These are phyloP conservation scores for Conops quadrifasciatus DNA, from an alignment of 2,888 invertebrate genomes.

Conservation along the genomic window DNA sequence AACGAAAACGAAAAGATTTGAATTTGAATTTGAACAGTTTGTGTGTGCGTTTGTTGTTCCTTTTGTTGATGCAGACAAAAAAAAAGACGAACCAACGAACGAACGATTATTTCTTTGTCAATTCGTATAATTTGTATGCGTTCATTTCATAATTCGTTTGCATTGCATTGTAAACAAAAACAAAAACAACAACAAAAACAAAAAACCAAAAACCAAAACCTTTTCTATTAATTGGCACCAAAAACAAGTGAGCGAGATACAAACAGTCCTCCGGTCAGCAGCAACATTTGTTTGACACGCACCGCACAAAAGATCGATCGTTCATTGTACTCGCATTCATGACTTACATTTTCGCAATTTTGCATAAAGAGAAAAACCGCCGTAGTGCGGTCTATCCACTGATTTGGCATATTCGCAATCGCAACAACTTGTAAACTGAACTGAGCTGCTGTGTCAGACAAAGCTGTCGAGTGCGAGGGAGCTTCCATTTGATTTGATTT, in stretches of 20 bases:
- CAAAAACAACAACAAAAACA: constrained; percentile 2
- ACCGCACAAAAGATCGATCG: constrained; percentile 29
- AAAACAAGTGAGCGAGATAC: constrained; percentile 26
- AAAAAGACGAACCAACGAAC: not conserved
- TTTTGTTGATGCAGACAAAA: constrained; percentile 2
- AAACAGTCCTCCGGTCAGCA: constrained; percentile 27
- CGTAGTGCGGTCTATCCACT: not conserved
- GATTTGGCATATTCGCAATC: constrained; percentile 24
- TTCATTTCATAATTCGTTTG: constrained; percentile 26
- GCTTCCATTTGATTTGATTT: constrained; percentile 31
- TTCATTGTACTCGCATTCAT: constrained; percentile 23
- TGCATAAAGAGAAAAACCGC: constrained; percentile 7
- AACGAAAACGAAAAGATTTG: not conserved
- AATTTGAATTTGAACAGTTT: not conserved
- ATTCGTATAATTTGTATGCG: constrained; percentile 21
- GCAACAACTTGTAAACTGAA: constrained; percentile 24
- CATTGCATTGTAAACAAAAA: constrained; percentile 20
- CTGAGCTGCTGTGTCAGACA: constrained; percentile 35
- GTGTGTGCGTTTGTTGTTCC: not conserved
- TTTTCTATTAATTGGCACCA: constrained; percentile 15
- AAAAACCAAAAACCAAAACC: not conserved
- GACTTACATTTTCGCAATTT: constrained; percentile 8
- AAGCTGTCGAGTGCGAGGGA: constrained; percentile 20
- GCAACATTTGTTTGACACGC: constrained; percentile 42
- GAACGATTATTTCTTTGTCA: not conserved